Evolutionary conservation across 2,888 invertebrate species (phyloP).

Genomic region (Orthonychiurus folsomi): DNA sequence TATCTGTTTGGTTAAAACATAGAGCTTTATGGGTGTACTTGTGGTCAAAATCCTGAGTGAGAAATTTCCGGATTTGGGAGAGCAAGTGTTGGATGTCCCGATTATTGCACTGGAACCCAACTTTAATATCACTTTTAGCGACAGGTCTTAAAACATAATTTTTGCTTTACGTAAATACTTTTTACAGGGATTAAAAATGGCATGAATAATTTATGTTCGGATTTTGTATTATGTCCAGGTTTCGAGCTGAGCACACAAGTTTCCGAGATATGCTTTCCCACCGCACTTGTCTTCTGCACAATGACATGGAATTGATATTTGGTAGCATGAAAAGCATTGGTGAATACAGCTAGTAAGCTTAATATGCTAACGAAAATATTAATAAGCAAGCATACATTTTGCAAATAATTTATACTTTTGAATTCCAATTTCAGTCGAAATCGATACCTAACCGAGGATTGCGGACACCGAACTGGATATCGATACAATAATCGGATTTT

Average conservation of each 20-base stretch:
- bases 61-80: neutral
- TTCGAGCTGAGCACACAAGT: conserved; percentile 11
- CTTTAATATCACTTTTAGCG: conserved; percentile 9
- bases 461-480: neutral
- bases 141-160: conserved; percentile 9
- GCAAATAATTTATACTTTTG: too few relatives aligned
- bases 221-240: conserved; percentile 2
- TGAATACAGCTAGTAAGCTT: neutral
- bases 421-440: neutral
- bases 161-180: too few relatives aligned
- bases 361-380: neutral
- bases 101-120: neutral
- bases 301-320: neutral
- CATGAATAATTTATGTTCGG: neutral
- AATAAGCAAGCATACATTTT: neutral
- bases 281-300: neutral
- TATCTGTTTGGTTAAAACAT: neutral
- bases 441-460: neutral
- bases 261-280: conserved; percentile 20
- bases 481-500: neutral
- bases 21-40: too few relatives aligned
- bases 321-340: neutral
- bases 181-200: neutral
- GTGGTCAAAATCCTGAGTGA: conserved; percentile 1
- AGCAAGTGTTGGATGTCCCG: neutral